Evolutionary conservation across 2,797 vertebrate genomes (phyloP), one percentile per base, ranked within the genome.

Genomic region (Halcyon leucocephala): DNA sequence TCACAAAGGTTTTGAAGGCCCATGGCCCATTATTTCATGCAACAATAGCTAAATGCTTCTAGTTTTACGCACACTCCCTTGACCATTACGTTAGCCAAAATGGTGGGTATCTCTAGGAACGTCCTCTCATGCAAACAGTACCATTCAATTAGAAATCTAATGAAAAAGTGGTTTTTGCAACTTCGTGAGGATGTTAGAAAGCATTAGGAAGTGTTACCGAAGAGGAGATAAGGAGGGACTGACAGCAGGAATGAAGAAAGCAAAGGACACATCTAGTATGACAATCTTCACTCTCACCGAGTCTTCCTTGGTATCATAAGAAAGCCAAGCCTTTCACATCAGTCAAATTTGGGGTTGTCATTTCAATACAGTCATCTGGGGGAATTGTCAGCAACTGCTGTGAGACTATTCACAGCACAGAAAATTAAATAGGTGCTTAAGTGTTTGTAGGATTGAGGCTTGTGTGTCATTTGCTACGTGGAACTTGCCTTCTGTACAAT

Each of bases 341-440:
- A 77, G 80, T 60, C 49, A 77, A 21, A 86, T 65, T 3, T 79
- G 65, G 57, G 57, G 21, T 12, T 90, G 41, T 69, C 61, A 85
- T 48, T 93, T 92, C 86, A 74, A 21, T 64, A 42, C 13, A 82
- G 41, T 41, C 44, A 74, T 70, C 35, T 33, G 31, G 2, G 6
- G 33, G 57, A 92, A 69, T 35, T 79, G 39, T 71, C 92, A 94
- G n/a, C 42, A 61, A 81, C 22, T 91, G 35, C 58, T 74, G 65
- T 0, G 8, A 92, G 60, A 58, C 65, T 80, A 51, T 54, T 89
- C 58, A 61, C 28, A 67, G 44, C 41, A 54, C 2, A 69, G 64
- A 87, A 96, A 93, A 91, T 72, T 89, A 91, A 94, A 80, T 44
- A 74, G 66, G 52, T 90, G 48, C 60, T 90, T 77, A 77, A 80